These are phyloP conservation scores for Physocephala rufipes DNA, from an alignment of 2,888 invertebrate genomes.

Conservation along the genomic window DNA sequence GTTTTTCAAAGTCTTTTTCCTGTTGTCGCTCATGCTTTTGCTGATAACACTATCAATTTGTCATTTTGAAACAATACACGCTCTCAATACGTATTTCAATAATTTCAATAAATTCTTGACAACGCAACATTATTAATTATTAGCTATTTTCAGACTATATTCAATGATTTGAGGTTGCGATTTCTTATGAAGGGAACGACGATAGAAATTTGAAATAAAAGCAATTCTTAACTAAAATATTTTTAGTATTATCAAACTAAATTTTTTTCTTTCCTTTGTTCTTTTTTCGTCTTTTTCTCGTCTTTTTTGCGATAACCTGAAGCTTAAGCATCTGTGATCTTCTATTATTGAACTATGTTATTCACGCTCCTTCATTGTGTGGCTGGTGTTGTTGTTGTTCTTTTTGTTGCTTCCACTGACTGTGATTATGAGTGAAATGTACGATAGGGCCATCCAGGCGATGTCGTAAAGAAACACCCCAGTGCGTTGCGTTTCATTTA, in stretches of 20 bases:
- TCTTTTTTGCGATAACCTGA: conserved; percentile 27
- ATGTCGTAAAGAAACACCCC: conserved; percentile 14
- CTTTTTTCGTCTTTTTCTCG: too few species aligned
- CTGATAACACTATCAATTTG: conserved; percentile 27
- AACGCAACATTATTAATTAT: conserved; percentile 30
- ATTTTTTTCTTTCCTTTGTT: too few species aligned
- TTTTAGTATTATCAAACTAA: too few species aligned
- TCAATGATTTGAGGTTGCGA: conserved; percentile 19
- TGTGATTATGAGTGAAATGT: conserved; percentile 24
- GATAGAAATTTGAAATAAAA: not conserved
- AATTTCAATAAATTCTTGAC: too few species aligned
- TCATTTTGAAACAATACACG: not conserved
- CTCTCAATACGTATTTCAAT: not conserved
- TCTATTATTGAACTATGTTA: conserved; percentile 41
- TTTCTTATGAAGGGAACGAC: not conserved
- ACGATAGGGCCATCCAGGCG: conserved; percentile 24
- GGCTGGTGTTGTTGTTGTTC: not conserved
- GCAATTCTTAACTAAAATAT: not conserved
- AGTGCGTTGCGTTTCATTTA: conserved; percentile 2
- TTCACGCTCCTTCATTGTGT: not conserved
- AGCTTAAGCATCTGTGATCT: conserved; percentile 34
- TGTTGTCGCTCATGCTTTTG: not conserved
- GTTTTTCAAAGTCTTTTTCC: not conserved
- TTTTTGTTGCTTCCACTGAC: conserved; percentile 1
- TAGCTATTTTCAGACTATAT: conserved; percentile 35